Evolutionary conservation across 2,888 invertebrate genomes (phyloP).

Genomic region (Amblyteles armatorius): DNA sequence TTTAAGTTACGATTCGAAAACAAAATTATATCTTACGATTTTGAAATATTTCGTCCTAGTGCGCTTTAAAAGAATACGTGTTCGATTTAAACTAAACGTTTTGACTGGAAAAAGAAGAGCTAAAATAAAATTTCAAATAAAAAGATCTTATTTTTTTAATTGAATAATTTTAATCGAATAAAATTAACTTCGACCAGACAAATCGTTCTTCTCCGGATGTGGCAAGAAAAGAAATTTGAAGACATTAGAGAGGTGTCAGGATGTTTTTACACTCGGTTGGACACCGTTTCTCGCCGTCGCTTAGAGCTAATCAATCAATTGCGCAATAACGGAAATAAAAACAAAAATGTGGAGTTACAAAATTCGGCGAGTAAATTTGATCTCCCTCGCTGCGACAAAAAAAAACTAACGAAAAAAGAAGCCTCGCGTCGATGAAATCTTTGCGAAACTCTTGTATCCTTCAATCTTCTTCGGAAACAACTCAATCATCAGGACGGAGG

Average conservation of each 20-base stretch:
- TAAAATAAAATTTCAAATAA: too few species aligned
- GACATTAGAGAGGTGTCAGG: too few species aligned
- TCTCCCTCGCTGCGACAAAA: neutral
- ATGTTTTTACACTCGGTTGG: too few species aligned
- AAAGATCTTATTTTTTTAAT: too few species aligned
- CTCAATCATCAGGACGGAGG: constrained; percentile 8
- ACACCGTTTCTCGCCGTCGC: too few species aligned
- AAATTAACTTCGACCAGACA: too few species aligned
- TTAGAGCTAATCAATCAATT: too few species aligned
- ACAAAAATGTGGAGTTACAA: neutral
- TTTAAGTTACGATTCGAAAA: neutral
- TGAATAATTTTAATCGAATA: too few species aligned
- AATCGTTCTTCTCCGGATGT: too few species aligned
- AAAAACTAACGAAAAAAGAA: neutral
- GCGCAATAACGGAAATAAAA: neutral
- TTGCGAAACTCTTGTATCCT: neutral
- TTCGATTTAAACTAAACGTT: too few species aligned
- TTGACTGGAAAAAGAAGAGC: too few species aligned
- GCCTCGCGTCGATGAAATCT: neutral
- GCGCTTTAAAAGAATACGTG: neutral
- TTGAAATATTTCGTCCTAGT: neutral
- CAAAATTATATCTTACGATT: neutral
- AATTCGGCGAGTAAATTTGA: neutral
- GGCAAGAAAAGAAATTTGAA: too few species aligned
- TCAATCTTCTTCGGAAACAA: neutral